Evolutionary conservation across 2,888 invertebrate species (phyloP).

Genomic region (Chymomyza fuscimana): DNA sequence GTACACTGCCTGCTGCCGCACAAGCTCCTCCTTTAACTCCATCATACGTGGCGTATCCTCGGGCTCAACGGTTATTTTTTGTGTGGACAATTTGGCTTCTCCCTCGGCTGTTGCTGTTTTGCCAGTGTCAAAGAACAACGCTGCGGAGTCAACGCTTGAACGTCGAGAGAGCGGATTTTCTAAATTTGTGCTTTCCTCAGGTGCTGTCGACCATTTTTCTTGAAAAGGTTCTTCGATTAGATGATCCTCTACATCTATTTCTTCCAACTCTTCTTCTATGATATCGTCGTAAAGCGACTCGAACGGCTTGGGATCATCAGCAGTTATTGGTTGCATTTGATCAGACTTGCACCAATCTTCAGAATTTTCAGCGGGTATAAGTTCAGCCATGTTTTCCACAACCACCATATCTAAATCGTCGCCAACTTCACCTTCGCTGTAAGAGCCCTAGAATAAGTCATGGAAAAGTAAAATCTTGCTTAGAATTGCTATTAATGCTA

Average conservation of each 20-base stretch:
- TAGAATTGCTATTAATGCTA: conserved; percentile 9
- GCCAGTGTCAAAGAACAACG: conserved; percentile 2
- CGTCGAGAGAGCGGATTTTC: conserved; percentile 50
- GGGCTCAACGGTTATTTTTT: conserved; percentile 34
- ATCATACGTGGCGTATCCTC: conserved; percentile 45
- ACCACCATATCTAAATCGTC: neutral
- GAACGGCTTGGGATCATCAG: neutral
- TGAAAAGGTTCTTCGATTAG: neutral
- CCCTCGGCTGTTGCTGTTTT: neutral
- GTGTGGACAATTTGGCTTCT: neutral
- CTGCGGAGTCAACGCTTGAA: conserved; percentile 37
- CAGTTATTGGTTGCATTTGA: neutral
- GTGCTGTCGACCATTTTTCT: neutral
- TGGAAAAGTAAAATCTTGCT: conserved; percentile 30
- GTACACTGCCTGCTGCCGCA: conserved; percentile 70
- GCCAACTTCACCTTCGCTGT: neutral
- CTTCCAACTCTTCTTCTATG: conserved; percentile 18
- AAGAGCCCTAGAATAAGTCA: neutral
- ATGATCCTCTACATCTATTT: neutral
- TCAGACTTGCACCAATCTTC: neutral
- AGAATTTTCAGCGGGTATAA: neutral
- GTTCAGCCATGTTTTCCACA: neutral
- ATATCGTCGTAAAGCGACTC: conserved; percentile 34
- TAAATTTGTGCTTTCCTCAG: neutral
- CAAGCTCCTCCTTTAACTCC: conserved; percentile 57